Conservation (phyloP, 2,888 invertebrate species). For the Drosophila limbata region DNA sequence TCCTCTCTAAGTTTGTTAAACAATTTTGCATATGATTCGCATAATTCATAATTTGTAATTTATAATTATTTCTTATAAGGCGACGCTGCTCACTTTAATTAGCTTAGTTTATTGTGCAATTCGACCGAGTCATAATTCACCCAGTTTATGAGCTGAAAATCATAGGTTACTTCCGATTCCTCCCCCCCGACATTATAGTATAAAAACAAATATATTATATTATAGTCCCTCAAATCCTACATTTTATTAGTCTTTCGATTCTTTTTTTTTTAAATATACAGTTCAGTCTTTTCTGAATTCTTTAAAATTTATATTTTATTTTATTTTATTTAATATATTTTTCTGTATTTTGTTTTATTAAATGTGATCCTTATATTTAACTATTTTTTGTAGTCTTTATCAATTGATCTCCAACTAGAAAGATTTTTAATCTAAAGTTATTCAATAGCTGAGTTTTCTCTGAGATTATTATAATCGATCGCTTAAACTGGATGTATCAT, state of each 20-base stretch:
- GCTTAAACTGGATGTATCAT: too few relatives aligned
- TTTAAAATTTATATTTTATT: too few relatives aligned
- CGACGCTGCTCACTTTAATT: slow-evolving; percentile 8
- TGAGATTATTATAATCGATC: too few relatives aligned
- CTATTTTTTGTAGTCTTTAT: neutral
- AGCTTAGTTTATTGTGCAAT: slow-evolving; percentile 3
- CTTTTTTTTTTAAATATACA: too few relatives aligned
- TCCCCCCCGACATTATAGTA: too few relatives aligned
- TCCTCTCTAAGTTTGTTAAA: neutral
- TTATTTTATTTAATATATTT: too few relatives aligned
- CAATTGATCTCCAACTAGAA: neutral
- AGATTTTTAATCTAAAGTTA: neutral
- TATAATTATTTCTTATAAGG: slow-evolving; percentile 25
- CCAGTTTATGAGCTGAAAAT: slow-evolving; percentile 13
- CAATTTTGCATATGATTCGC: slow-evolving; percentile 32
- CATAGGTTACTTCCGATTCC: neutral
- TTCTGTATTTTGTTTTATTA: too few relatives aligned
- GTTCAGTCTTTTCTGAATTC: too few relatives aligned
- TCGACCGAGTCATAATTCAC: neutral
- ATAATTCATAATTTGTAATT: slow-evolving; percentile 23
- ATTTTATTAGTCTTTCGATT: too few relatives aligned
- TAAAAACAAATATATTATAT: too few relatives aligned
- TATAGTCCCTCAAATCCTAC: too few relatives aligned
- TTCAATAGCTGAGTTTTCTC: neutral
- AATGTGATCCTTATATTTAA: too few relatives aligned